These are phyloP conservation scores for Cryptophagus acutangulus DNA, from an alignment of 2,888 invertebrate species.

Conservation along the genomic window DNA sequence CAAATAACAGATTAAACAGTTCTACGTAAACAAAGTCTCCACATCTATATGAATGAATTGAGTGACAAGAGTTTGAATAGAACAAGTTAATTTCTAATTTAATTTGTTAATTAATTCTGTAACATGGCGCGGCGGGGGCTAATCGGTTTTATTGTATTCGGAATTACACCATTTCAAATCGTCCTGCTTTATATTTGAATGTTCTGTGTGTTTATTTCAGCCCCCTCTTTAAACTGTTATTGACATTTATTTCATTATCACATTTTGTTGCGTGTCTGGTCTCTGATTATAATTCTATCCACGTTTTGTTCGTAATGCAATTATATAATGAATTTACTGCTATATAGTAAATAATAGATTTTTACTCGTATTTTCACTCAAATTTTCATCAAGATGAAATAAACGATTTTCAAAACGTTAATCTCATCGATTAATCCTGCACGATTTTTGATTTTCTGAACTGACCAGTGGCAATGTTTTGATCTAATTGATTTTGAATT, in stretches of 20 bases:
- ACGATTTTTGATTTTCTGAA: too few species aligned
- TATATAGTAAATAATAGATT: too few species aligned
- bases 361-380: too few species aligned
- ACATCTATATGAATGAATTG: too few species aligned
- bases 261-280: constrained; percentile 33
- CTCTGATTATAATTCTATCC: constrained; percentile 31
- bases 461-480: not conserved
- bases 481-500: constrained; percentile 32
- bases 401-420: too few species aligned
- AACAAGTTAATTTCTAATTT: constrained; percentile 54
- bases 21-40: too few species aligned
- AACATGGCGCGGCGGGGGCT: constrained; percentile 46
- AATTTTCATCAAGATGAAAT: too few species aligned
- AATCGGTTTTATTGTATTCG: constrained; percentile 47
- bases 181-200: constrained; percentile 20
- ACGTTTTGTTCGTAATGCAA: constrained; percentile 28
- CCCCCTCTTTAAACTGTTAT: constrained; percentile 30
- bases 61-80: too few species aligned
- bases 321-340: too few species aligned
- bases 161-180: constrained; percentile 45
- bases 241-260: constrained; percentile 43
- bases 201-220: constrained; percentile 7
- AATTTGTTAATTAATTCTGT: constrained; percentile 53
- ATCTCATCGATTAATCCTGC: too few species aligned
- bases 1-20: too few species aligned